phyloP scores from a whole-genome alignment of 2,113 vertebrate genomes.

The Tyrannus savana region DNA sequence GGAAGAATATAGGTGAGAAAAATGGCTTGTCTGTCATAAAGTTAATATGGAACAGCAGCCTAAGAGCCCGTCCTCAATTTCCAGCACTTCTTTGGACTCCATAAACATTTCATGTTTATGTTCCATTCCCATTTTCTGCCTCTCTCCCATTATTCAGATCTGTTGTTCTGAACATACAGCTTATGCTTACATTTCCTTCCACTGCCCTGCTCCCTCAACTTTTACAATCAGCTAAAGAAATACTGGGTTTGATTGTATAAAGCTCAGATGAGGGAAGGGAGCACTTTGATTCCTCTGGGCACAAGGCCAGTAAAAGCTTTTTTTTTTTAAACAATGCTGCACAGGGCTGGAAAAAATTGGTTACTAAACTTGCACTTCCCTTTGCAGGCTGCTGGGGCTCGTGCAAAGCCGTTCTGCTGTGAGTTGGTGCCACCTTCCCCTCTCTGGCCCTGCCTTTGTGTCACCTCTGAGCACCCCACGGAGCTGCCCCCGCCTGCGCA shows the following conservation, averaged over 20 bases:
- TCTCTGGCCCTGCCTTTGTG: not conserved
- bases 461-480: not conserved
- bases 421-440: not conserved
- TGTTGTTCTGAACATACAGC: not conserved
- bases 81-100: not conserved
- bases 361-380: constrained; percentile 42
- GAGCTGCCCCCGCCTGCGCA: fast-evolving
- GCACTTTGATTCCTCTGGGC: constrained; percentile 48
- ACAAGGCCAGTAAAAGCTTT: constrained; percentile 47
- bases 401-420: not conserved
- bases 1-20: not conserved
- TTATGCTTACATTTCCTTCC: constrained; percentile 17
- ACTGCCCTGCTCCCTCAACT: not conserved
- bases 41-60: not conserved
- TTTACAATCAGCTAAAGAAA: constrained; percentile 35
- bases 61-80: not conserved
- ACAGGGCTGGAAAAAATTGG: constrained; percentile 27
- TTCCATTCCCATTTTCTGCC: not conserved
- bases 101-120: not conserved
- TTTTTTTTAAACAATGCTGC: constrained; percentile 39
- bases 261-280: not conserved
- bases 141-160: not conserved
- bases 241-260: not conserved
- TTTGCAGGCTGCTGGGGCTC: not conserved
- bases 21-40: not conserved